Evolutionary conservation across 2,113 vertebrate genomes (phyloP).

Genomic region (Pterophyllum scalare): DNA sequence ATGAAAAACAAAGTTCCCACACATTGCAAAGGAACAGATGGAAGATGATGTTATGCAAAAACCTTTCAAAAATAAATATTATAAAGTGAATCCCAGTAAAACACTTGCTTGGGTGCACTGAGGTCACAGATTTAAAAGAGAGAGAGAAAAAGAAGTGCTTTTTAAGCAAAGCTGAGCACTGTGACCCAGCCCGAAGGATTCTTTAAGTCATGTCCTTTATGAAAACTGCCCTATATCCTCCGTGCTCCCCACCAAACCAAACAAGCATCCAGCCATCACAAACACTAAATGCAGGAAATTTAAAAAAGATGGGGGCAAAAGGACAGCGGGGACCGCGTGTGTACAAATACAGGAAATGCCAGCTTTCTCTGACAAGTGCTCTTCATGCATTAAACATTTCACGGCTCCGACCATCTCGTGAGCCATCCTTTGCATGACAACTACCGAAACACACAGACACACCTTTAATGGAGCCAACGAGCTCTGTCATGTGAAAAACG

Average conservation of each 20-base stretch:
- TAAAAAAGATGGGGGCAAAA: constrained; percentile 69
- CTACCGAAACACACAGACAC: constrained; percentile 5
- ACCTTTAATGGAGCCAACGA: neutral
- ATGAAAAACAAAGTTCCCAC: neutral
- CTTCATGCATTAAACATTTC: constrained; percentile 58
- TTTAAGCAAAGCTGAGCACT: neutral
- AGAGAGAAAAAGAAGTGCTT: neutral
- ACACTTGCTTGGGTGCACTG: neutral
- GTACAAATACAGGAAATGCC: constrained; percentile 64
- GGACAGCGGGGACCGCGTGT: constrained; percentile 40
- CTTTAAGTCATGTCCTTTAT: constrained; percentile 55
- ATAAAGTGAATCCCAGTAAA: neutral
- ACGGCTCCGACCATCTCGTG: neutral
- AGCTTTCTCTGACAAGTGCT: constrained; percentile 47
- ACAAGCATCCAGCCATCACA: constrained; percentile 54
- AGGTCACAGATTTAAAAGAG: neutral
- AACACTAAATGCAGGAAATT: constrained; percentile 71
- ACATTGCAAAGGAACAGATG: neutral
- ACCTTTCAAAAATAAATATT: neutral
- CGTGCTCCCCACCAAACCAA: constrained; percentile 22
- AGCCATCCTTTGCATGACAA: constrained; percentile 16
- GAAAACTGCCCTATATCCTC: constrained; percentile 30
- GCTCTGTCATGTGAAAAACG: neutral
- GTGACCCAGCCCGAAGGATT: constrained; percentile 41
- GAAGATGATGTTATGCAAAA: neutral